These are phyloP conservation scores for Allacma fusca DNA, from an alignment of 2,888 invertebrate genomes.

Conservation along the genomic window DNA sequence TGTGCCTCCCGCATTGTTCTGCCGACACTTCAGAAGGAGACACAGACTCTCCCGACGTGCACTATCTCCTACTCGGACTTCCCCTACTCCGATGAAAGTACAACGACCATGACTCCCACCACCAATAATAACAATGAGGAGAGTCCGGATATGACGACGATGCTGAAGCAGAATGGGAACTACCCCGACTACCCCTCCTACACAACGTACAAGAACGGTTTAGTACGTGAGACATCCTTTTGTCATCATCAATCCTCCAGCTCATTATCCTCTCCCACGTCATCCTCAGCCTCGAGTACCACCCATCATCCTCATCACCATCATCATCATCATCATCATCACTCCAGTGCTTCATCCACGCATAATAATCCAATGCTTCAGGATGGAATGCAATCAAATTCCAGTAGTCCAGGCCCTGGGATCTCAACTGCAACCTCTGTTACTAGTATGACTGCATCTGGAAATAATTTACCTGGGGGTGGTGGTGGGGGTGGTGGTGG, in stretches of 20 bases:
- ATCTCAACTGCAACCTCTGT: neutral
- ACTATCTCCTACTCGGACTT: conserved; percentile 60
- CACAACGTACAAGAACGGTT: neutral
- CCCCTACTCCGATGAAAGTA: conserved; percentile 50
- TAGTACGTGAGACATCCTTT: conserved; percentile 26
- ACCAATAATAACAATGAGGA: conserved; percentile 47
- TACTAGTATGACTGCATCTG: too few species aligned
- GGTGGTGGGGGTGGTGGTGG: neutral
- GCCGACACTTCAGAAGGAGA: conserved; percentile 53
- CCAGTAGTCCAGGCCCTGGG: neutral
- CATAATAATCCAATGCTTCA: neutral
- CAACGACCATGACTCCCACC: conserved; percentile 9
- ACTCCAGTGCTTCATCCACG: neutral
- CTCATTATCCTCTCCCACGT: conserved; percentile 17
- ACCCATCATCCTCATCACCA: neutral
- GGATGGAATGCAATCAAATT: neutral
- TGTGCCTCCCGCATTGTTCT: conserved; percentile 57
- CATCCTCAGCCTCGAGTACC: neutral
- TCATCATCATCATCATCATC: too few species aligned
- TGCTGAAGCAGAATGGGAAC: too few species aligned
- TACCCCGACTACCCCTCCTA: neutral
- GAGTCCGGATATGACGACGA: neutral
- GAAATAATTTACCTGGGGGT: too few species aligned
- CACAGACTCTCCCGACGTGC: conserved; percentile 59
- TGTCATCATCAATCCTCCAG: conserved; percentile 26